These are phyloP conservation scores for Atractosteus spatula DNA, from an alignment of 2,113 vertebrate species.

Conservation along the genomic window DNA sequence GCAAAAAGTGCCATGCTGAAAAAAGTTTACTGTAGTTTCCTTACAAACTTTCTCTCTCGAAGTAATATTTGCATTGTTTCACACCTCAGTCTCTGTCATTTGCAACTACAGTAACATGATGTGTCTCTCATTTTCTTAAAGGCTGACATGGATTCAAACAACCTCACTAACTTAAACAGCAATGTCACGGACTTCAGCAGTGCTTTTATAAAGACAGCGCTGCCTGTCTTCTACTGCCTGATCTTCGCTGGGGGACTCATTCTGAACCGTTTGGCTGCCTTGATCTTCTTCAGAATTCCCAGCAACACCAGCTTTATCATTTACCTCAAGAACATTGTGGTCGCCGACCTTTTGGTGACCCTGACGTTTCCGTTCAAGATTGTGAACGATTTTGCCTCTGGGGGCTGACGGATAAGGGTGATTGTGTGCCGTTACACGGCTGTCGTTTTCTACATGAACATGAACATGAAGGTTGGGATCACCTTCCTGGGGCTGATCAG, in stretches of 20 bases:
- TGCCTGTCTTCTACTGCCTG: slow-evolving; percentile 10
- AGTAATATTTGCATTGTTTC: too few relatives aligned
- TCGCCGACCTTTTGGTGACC: slow-evolving; percentile 85
- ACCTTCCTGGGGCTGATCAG: slow-evolving; percentile 84
- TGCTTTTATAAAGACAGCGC: too few relatives aligned
- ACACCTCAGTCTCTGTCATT: too few relatives aligned
- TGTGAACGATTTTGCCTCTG: slow-evolving; percentile 52
- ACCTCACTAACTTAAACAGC: too few relatives aligned
- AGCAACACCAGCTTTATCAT: slow-evolving; percentile 19
- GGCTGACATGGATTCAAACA: too few relatives aligned
- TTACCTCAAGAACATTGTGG: slow-evolving; percentile 29
- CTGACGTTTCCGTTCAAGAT: slow-evolving; percentile 76
- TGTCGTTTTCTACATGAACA: slow-evolving; percentile 80
- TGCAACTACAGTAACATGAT: too few relatives aligned
- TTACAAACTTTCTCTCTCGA: too few relatives aligned
- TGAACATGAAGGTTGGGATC: slow-evolving; percentile 85
- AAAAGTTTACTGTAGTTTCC: too few relatives aligned
- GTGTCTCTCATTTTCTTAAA: too few relatives aligned
- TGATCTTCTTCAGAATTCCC: slow-evolving; percentile 28
- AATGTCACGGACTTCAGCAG: too few relatives aligned
- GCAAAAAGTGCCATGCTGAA: too few relatives aligned
- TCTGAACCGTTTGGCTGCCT: slow-evolving; percentile 23
- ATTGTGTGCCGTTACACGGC: slow-evolving; percentile 76
- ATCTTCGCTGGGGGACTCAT: slow-evolving; percentile 14
- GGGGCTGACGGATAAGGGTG: slow-evolving; percentile 47